Evolutionary conservation across 2,113 vertebrate species (phyloP).

Genomic region (Probosciger aterrimus): DNA sequence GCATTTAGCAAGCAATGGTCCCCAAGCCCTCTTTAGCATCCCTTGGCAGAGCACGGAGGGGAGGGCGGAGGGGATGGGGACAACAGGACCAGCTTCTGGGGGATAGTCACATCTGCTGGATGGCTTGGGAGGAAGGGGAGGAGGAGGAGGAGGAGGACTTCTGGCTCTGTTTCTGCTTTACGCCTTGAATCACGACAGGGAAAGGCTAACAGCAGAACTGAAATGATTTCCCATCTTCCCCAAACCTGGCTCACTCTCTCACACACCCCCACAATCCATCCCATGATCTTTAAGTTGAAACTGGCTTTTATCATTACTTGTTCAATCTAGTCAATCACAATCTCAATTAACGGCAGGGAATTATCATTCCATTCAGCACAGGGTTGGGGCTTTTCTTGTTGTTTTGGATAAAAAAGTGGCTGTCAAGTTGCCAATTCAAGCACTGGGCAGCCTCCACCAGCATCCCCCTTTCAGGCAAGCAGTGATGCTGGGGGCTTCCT

Average conservation of each 20-base stretch:
- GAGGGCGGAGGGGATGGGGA: not conserved
- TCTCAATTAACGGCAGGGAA: conserved; percentile 10
- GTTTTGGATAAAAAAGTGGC: not conserved
- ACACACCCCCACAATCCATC: not conserved
- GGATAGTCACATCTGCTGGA: not conserved
- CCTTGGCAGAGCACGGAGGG: rapidly evolving
- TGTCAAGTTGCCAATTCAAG: not conserved
- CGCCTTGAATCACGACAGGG: not conserved
- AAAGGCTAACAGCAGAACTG: not conserved
- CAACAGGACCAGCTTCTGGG: not conserved
- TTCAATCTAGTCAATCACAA: not conserved
- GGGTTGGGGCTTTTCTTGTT: not conserved
- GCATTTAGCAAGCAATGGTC: rapidly evolving
- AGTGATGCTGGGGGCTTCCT: not conserved
- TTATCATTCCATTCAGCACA: not conserved
- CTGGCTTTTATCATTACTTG: not conserved
- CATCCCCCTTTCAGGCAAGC: rapidly evolving
- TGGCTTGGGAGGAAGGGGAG: not conserved
- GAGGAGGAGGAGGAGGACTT: not conserved
- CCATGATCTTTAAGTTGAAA: not conserved
- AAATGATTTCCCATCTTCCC: not conserved
- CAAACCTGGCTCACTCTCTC: not conserved
- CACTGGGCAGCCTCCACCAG: not conserved
- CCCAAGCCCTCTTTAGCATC: not conserved
- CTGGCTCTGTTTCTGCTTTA: not conserved